Base-by-base conservation (phyloP, 2,113 vertebrate species). In the Eudorcas thomsonii region DNA sequence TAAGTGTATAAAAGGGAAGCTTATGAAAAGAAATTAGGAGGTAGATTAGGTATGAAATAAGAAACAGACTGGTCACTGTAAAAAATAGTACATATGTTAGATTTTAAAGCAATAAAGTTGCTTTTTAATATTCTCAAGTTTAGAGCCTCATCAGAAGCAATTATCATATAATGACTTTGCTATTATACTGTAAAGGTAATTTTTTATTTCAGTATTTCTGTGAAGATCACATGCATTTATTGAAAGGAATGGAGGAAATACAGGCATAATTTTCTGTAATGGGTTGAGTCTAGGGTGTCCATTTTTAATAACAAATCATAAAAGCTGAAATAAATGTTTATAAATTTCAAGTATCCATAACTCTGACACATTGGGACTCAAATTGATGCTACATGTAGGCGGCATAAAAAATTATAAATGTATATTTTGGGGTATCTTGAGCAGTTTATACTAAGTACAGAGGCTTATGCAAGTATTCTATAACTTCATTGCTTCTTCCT, bases 81-180 rank as follows among this genome's bases (percentile, higher is more conserved):
- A 96, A 98, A 91, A 96, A 6, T 19, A 54, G 90, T 92, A 92
- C 52, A 81, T 26, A 93, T 77, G 67, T 78, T 93, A 77, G 9
- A 26, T 97, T 98, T 98, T 91, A 97, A 94, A 88, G 88, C 83
- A 33, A 80, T 50, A 83, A 1, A 93, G 0, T 59, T 95, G 64
- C 23, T 50, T 92, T 77, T 50, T 92, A 84, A 96, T 96, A 83
- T 98, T 97, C 25, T 92, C 64, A 98, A 98, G 92, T 8, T 97
- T 98, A 97, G 77, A 93, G 91, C 59, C 71, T 98, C 64, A 89
- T 95, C 98, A 98, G 90, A 95, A 98, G 96, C 45, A 96, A 97
- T 98, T 98, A 97, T 96, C 86, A 92, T 98, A 95, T 92, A 92
- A 98, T 98, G 96, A 96, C 39, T 54, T 64, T 95, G 90, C 23